Base-by-base conservation (phyloP, 2,888 invertebrate species). In the Polietes domitor region DNA sequence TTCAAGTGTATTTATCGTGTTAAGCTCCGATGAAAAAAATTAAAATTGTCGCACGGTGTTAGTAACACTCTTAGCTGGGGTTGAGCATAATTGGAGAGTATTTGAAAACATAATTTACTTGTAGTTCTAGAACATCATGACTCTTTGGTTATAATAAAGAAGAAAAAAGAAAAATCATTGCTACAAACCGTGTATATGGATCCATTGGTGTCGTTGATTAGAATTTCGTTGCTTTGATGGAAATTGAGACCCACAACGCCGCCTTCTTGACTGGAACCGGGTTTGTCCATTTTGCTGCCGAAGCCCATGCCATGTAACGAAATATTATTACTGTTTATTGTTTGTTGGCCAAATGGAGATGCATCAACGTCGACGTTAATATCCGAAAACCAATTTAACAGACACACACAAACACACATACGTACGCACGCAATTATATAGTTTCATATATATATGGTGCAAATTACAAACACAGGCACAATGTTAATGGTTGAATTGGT, bases 161-260 rank as follows among this genome's bases (percentile, higher is more conserved):
- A 37, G n/a, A 7, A 9, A 7, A 37, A 37, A 12, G 4, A 32
- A 32, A 1, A 37, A 47, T 47, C 3, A 47, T 47, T 47, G n/a
- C 1, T 77, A 90, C 91, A 86, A 87, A 92, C 92, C 90, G 92
- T 92, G 85, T 90, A 91, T 37, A 92, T 90, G 58, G 92, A 92
- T 82, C 96, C 95, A 77, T 96, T 96, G 81, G 93, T 93, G 87
- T 97, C 97, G 76, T 95, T 94, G 80, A 97, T 96, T 71, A 97
- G 94, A 88, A 96, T 94, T 93, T 97, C 97, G 94, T 97, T 97
- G 93, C 97, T 97, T 93, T 97, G 97, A 91, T 97, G 96, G 93
- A 97, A 97, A 93, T 97, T 97, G 53, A 97, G 94, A 0, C 97
- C 97, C 26, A 97, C 95, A 5, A 97, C 97, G 79, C 97, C 96